Base-by-base conservation (phyloP, 2,113 vertebrate species). In the Romanogobio albipinnatus region DNA sequence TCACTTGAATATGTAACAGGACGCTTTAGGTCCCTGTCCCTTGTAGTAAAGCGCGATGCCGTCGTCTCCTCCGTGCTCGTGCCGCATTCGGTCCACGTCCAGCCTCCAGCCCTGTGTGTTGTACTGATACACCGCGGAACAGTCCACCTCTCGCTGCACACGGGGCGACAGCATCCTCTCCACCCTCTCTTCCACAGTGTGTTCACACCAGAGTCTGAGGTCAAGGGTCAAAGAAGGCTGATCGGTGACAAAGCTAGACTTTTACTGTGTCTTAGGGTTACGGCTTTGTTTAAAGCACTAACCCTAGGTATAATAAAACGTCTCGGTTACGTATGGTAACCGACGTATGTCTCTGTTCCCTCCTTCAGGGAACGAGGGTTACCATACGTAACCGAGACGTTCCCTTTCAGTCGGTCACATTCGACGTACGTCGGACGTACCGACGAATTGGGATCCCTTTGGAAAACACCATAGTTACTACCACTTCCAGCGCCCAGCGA, bases 1-100 rank as follows among this genome's bases (percentile, higher is more conserved):
- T 95, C 89, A 99, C 97, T 93, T 96, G 93, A 95, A 97, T 89
- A 98, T 77, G 84, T 93, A 93, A 87, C 97, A 98, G 76, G 94
- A 93, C 0, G 93, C 84, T 5, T 77, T 82, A 0, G 33, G 83
- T 0, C 94, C 91, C 0, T 89, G 91, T 36, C 90, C 90, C 79
- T 86, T 85, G 87, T 95, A 94, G 77, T 92, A 92, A 0, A 78
- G 85, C 0, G 95, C 93, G 1, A 95, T 94, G 1, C 94, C 93
- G 0, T 59, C 88, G 0, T 88, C 93, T 0, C 91, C 92, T 0
- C 94, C 94, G 0, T 94, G 90, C 3, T 61, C 74, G 22, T 29
- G 74, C 3, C 91, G 92, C 91, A 94, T 96, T 86, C 92, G 80
- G 11, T 95, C 93, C 83, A 86, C 91, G 77, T 96, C 96, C 33